Evolutionary conservation across 2,888 invertebrate species (phyloP).

Genomic region (Urechis unicinctus): DNA sequence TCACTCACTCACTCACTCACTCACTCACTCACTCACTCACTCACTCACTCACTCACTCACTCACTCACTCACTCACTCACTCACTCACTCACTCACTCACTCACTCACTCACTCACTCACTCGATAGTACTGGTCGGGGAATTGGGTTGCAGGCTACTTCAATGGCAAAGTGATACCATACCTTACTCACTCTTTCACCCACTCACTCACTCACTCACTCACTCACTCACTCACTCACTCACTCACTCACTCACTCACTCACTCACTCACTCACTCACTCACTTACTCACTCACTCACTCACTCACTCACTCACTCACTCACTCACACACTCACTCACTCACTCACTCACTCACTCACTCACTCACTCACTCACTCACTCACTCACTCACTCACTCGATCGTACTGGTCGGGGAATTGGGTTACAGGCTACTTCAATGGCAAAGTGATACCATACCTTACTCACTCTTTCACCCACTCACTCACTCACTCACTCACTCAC

Average conservation of each 20-base stretch:
- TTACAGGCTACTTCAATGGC: too few species aligned
- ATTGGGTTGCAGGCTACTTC: too few species aligned
- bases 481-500: background rate
- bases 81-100: slow-evolving; percentile 5
- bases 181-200: too few species aligned
- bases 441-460: too few species aligned
- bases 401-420: too few species aligned
- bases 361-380: background rate
- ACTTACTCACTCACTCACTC: slow-evolving; percentile 2
- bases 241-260: slow-evolving; percentile 6
- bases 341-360: background rate
- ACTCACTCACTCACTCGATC: background rate
- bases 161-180: too few species aligned
- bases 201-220: slow-evolving; percentile 5
- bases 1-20: background rate
- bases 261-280: slow-evolving; percentile 4
- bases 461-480: background rate
- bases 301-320: background rate
- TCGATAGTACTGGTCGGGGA: too few species aligned
- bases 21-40: background rate
- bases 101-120: slow-evolving; percentile 5
- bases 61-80: slow-evolving; percentile 4
- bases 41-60: background rate
- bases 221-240: slow-evolving; percentile 5
- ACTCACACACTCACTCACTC: background rate